These are phyloP conservation scores for Arenicola marina DNA, from an alignment of 2,888 invertebrate species.

Conservation along the genomic window DNA sequence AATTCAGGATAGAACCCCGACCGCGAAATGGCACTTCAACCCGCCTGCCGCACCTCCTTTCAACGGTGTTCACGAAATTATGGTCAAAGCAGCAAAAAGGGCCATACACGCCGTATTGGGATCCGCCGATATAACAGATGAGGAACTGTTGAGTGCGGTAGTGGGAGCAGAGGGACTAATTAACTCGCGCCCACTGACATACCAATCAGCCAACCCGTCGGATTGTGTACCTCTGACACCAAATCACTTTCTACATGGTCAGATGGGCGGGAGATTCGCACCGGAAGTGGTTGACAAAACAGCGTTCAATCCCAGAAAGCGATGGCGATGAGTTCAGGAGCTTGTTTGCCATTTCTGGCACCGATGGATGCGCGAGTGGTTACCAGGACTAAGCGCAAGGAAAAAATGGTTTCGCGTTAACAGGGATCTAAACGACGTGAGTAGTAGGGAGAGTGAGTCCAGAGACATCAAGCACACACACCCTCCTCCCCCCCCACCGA, in stretches of 20 bases:
- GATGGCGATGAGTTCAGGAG: background rate
- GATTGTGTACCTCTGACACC: conserved; percentile 5
- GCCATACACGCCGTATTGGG: background rate
- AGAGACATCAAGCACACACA: too few relatives aligned
- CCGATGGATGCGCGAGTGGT: background rate
- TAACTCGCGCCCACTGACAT: background rate
- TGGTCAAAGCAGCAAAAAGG: background rate
- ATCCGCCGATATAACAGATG: background rate
- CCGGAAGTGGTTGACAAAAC: background rate
- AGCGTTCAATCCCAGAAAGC: background rate
- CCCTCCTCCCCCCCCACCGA: too few relatives aligned
- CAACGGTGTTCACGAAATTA: background rate
- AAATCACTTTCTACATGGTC: conserved; percentile 7
- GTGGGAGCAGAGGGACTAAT: conserved; percentile 1
- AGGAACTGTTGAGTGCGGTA: background rate
- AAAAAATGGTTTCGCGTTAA: conserved; percentile 1
- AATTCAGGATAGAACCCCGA: background rate
- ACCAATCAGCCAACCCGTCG: background rate
- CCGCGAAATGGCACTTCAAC: background rate
- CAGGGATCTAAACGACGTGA: too few relatives aligned
- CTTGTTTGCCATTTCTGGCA: background rate
- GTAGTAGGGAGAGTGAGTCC: too few relatives aligned
- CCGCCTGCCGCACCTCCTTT: background rate
- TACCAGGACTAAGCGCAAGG: background rate
- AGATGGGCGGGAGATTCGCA: background rate